Percentiles rank a stretch among this genome's conserved stretches.
phyloP scores from a whole-genome alignment of 2,113 vertebrate species.

The Lathamus discolor region DNA sequence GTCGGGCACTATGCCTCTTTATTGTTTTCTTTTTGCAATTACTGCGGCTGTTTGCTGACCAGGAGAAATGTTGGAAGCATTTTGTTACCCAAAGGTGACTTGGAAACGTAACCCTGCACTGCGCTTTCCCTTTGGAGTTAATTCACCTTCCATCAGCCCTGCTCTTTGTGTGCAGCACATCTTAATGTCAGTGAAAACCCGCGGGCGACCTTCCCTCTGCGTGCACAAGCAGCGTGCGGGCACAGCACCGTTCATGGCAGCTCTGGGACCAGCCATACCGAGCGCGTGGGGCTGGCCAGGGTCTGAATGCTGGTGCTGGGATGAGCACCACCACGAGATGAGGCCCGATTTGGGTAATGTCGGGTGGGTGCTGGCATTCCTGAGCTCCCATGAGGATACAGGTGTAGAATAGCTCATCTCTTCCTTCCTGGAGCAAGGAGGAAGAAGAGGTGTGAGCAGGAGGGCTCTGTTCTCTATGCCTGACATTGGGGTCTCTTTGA shows the following conservation, averaged over 20 bases:
- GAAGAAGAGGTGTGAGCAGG: background rate
- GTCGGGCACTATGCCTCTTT: background rate
- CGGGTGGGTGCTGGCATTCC: background rate
- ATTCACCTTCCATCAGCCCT: background rate
- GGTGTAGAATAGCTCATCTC: too few species aligned
- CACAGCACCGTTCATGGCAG: rapidly evolving
- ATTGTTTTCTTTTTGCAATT: background rate
- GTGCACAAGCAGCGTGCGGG: rapidly evolving
- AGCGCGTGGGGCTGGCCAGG: background rate
- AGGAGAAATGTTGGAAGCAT: background rate
- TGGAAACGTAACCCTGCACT: background rate
- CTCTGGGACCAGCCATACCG: background rate
- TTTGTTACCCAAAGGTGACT: background rate
- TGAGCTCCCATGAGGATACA: background rate
- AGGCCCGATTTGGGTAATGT: rapidly evolving
- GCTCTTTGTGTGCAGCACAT: background rate
- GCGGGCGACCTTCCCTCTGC: background rate
- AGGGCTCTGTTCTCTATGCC: background rate
- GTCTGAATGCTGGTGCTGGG: background rate
- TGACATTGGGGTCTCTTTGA: rapidly evolving
- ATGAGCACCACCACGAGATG: background rate
- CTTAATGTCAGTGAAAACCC: background rate
- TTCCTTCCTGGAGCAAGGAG: rapidly evolving
- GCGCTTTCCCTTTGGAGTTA: background rate
- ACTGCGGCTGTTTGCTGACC: background rate